Evolutionary conservation across 2,113 vertebrate species (phyloP).

Genomic region (Acanthisitta chloris): DNA sequence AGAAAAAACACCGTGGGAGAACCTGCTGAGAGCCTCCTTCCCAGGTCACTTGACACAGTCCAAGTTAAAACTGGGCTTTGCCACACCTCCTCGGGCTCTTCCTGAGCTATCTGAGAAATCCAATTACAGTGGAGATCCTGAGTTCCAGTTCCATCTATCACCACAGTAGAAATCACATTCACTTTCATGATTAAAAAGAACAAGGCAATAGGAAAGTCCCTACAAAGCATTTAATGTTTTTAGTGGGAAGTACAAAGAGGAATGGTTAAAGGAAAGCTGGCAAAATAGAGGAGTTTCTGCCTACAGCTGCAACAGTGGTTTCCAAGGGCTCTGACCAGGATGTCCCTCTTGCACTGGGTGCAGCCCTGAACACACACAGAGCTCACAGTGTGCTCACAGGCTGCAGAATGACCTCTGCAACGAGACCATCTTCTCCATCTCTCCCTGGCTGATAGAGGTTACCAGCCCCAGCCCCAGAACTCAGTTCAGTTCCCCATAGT

Average conservation of each 20-base stretch:
- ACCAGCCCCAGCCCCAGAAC: neutral
- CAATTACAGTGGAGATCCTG: neutral
- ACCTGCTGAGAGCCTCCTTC: neutral
- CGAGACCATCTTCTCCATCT: rapidly evolving
- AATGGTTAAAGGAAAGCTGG: neutral
- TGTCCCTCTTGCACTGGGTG: neutral
- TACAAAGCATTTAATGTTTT: neutral
- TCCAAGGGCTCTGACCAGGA: rapidly evolving
- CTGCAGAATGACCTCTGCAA: rapidly evolving
- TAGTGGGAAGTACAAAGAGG: neutral
- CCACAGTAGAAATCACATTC: neutral
- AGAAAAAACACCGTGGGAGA: neutral
- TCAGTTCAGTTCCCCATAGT: neutral
- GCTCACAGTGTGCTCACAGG: neutral
- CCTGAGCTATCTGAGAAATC: neutral
- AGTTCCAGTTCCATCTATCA: neutral
- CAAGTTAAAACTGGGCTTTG: neutral
- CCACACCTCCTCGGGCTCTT: neutral
- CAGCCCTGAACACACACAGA: rapidly evolving
- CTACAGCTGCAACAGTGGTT: rapidly evolving
- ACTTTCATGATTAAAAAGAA: neutral
- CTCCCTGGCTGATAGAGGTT: neutral
- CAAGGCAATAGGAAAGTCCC: neutral
- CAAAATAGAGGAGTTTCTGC: neutral
- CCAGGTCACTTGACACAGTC: neutral